Evolutionary conservation across 2,888 invertebrate genomes (phyloP).

Genomic region (Erebia epiphron): DNA sequence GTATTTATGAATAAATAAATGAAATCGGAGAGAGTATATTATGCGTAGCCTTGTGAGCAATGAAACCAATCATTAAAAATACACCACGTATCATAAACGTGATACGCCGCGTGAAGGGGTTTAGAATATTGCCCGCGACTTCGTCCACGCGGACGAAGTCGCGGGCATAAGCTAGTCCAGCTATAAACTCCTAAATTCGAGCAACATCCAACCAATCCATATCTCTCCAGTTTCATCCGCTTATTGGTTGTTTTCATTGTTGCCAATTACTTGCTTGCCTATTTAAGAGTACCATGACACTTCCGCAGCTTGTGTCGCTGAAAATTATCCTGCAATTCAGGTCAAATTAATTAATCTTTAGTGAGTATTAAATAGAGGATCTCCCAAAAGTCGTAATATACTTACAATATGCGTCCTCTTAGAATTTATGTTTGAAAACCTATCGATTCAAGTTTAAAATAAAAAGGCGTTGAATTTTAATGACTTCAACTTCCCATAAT

Average conservation of each 20-base stretch:
- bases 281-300: no score
- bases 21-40: background rate
- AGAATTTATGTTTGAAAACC: no score
- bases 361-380: no score
- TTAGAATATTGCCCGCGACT: no score
- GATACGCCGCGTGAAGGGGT: background rate
- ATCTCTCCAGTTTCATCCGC: conserved; percentile 4
- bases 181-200: background rate
- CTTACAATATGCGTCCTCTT: no score
- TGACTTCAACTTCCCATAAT: no score
- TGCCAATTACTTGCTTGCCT: background rate
- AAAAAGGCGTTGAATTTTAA: no score
- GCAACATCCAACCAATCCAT: background rate
- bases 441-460: no score
- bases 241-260: background rate
- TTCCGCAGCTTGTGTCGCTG: background rate
- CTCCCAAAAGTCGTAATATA: no score
- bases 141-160: no score
- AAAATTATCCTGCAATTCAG: background rate
- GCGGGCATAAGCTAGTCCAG: no score
- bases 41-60: background rate
- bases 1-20: conserved; percentile 4
- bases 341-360: no score
- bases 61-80: background rate
- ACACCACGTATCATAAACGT: conserved; percentile 9